Base-by-base conservation (phyloP, 2,797 vertebrate species). In the Xenops minutus region DNA sequence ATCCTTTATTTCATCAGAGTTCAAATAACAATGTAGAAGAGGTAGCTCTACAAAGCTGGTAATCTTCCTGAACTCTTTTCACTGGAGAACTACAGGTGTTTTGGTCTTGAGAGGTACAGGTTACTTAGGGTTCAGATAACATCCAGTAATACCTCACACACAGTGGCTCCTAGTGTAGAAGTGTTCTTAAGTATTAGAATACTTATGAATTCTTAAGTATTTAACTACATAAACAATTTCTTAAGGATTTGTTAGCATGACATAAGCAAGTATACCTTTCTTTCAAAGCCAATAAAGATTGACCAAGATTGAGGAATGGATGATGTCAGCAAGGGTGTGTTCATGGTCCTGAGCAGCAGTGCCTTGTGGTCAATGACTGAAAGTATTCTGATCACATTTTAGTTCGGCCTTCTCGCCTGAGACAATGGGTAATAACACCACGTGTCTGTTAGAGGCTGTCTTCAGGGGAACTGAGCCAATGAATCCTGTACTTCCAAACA, bases 341-440 rank as follows among this genome's bases (percentile, higher is more conserved):
- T 64, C 74, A 29, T 61, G 55, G 9, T 72, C 8, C 23, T 74
- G 59, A 77, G 52, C 39, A 75, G 51, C 55, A 71, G 17, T 52
- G n/a, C 34, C 26, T 88, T 5, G 4, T 64, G 23, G 22, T 37
- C 39, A 75, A 3, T 56, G 39, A 27, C 63, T 92, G 56, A 39
- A 92, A 85, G 26, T 52, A 21, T 78, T 86, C 18, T 85, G 32
- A 61, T 11, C 23, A 8, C 12, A 6, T 22, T 76, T 88, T 2
- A 68, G 22, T 75, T 89, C 30, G 56, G 21, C n/a, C 2, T 1
- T 66, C 10, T 62, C 13, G 34, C 64, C 34, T 71, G 67, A 79
- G 44, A 27, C 32, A 73, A 39, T 0, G 0, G 1, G 0, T 27
- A 44, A 3, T 52, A 79, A n/a, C 3, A 30, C 29, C 32, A 32